phyloP scores from a whole-genome alignment of 1,140 invertebrate genomes.

The Gryllus bimaculatus region DNA sequence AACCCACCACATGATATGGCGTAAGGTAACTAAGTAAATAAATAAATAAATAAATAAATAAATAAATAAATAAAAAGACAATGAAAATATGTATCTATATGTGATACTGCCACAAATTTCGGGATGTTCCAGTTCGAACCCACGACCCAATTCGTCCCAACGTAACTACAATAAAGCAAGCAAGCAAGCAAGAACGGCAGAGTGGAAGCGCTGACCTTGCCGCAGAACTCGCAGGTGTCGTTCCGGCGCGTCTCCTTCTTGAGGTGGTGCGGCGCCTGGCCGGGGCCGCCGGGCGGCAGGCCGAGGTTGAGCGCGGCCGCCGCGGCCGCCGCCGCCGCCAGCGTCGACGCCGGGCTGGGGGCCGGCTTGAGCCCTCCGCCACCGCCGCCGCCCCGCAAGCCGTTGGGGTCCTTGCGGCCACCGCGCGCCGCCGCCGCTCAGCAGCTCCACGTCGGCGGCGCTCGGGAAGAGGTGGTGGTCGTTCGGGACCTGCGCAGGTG shows the following conservation, averaged over 20 bases:
- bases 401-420: conserved; percentile 11
- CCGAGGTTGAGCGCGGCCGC: conserved; percentile 43
- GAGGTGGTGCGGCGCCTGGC: conserved; percentile 42
- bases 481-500: conserved; percentile 36
- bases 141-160: too few relatives aligned
- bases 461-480: neutral
- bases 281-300: conserved; percentile 39
- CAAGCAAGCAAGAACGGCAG: too few relatives aligned
- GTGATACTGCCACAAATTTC: too few relatives aligned
- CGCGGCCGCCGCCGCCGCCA: conserved; percentile 28
- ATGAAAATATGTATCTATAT: too few relatives aligned
- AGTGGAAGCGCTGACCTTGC: conserved; percentile 53
- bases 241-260: conserved; percentile 83
- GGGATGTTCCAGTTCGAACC: too few relatives aligned
- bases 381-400: conserved; percentile 24
- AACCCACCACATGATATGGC: too few relatives aligned
- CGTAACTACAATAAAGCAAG: too few relatives aligned
- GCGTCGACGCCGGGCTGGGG: conserved; percentile 41
- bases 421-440: too few relatives aligned
- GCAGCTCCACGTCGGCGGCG: too few relatives aligned
- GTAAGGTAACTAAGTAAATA: too few relatives aligned
- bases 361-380: conserved; percentile 42
- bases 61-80: too few relatives aligned
- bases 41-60: too few relatives aligned
- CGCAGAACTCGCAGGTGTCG: conserved; percentile 96